Percentiles rank a stretch among this genome's conserved stretches.
Conservation (phyloP, 37 sponge, comb jelly and placozoan species). For the Tethya wilhelma region DNA sequence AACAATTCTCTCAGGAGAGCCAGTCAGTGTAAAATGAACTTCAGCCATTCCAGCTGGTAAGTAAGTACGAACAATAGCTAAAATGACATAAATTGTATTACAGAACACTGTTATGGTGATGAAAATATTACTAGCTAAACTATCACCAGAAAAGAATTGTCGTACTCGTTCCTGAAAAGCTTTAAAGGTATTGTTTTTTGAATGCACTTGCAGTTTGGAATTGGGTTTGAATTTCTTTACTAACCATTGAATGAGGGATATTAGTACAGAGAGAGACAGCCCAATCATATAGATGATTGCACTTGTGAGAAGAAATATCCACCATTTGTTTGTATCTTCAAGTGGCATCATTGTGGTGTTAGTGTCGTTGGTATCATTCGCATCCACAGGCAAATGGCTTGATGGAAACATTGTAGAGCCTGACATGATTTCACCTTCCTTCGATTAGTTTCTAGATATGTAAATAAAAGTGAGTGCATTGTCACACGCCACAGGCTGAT, state of each 20-base stretch:
- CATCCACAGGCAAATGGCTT: no score
- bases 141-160: constrained; percentile 23
- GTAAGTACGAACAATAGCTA: constrained; percentile 21
- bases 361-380: no score
- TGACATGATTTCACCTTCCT: no score
- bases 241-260: background rate
- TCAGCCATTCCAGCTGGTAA: background rate
- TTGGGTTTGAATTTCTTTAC: no score
- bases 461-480: no score
- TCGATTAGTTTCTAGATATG: no score
- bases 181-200: no score
- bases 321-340: constrained; percentile 26
- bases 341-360: no score
- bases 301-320: constrained; percentile 14
- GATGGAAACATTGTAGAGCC: no score
- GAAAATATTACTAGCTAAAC: constrained; percentile 19
- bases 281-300: background rate
- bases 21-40: background rate
- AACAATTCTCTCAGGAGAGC: constrained; percentile 5
- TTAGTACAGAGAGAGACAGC: background rate
- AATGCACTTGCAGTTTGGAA: no score
- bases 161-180: background rate
- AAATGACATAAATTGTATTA: constrained; percentile 21
- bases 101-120: constrained; percentile 11
- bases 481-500: no score